Evolutionary conservation across 2,113 vertebrate species (phyloP).

Genomic region (Eubucco bourcierii): DNA sequence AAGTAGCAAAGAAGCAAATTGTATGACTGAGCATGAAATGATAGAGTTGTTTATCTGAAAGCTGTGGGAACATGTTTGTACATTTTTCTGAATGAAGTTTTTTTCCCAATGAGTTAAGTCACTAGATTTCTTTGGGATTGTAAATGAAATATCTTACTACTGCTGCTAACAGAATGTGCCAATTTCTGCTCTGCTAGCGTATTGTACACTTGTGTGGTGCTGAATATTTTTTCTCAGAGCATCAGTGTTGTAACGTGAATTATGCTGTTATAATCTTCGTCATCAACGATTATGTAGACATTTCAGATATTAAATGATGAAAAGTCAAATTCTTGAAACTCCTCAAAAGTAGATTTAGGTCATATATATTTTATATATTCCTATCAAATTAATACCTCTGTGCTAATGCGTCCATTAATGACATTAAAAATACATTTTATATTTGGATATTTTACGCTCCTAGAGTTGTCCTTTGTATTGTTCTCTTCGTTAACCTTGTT

Average conservation of each 20-base stretch:
- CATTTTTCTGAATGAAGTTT: neutral
- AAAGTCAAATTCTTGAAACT: neutral
- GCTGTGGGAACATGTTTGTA: neutral
- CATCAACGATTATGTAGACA: neutral
- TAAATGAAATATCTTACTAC: neutral
- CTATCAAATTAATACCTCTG: neutral
- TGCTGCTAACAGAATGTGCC: neutral
- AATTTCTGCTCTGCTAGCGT: neutral
- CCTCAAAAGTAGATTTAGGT: neutral
- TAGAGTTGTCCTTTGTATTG: conserved; percentile 6
- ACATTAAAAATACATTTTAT: conserved; percentile 23
- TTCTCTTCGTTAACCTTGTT: conserved; percentile 35
- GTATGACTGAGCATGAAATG: neutral
- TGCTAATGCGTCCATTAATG: conserved; percentile 11
- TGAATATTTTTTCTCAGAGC: neutral
- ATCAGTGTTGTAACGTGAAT: neutral
- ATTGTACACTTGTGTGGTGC: neutral
- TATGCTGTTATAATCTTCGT: neutral
- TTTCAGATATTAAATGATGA: neutral
- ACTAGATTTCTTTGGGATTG: neutral
- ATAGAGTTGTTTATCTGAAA: neutral
- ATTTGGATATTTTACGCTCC: conserved; percentile 29
- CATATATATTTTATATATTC: neutral
- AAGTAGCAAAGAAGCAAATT: neutral
- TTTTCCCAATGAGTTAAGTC: neutral